These are phyloP conservation scores for Orthonychiurus folsomi DNA, from an alignment of 2,888 invertebrate species.

Conservation along the genomic window DNA sequence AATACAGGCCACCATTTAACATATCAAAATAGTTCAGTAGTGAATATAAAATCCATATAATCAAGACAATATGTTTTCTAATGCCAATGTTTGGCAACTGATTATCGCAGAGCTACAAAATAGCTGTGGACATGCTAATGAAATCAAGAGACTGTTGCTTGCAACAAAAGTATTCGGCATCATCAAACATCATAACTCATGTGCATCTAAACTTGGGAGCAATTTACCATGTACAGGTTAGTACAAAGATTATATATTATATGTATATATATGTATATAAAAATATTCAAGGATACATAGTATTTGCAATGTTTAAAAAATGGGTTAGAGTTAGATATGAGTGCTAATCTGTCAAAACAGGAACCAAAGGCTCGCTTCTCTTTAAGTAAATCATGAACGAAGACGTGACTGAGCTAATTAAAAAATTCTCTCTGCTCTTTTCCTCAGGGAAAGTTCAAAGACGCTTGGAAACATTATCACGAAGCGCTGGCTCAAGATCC, in stretches of 20 bases:
- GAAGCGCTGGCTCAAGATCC: slow-evolving; percentile 35
- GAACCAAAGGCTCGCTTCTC: no score
- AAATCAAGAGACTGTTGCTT: slow-evolving; percentile 32
- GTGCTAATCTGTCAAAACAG: no score
- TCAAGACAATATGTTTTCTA: no score
- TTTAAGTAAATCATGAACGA: no score
- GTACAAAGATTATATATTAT: neutral
- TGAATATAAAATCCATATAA: neutral
- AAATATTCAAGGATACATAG: no score
- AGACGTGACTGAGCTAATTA: no score
- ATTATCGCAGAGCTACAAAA: slow-evolving; percentile 31
- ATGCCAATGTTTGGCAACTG: neutral
- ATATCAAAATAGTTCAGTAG: no score
- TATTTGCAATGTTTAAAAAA: no score
- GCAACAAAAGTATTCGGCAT: slow-evolving; percentile 26
- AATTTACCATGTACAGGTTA: slow-evolving; percentile 38
- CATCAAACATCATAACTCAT: slow-evolving; percentile 34
- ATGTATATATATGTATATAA: no score
- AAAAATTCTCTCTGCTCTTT: no score
- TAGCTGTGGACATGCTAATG: slow-evolving; percentile 31
- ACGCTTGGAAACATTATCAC: slow-evolving; percentile 38
- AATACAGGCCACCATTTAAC: neutral
- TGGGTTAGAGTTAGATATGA: no score
- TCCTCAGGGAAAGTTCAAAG: slow-evolving; percentile 36
- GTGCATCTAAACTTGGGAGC: slow-evolving; percentile 38